Evolutionary conservation across 2,113 vertebrate species (phyloP), one percentile per base, ranked within the genome.

Genomic region (Pelecanoides urinatrix): DNA sequence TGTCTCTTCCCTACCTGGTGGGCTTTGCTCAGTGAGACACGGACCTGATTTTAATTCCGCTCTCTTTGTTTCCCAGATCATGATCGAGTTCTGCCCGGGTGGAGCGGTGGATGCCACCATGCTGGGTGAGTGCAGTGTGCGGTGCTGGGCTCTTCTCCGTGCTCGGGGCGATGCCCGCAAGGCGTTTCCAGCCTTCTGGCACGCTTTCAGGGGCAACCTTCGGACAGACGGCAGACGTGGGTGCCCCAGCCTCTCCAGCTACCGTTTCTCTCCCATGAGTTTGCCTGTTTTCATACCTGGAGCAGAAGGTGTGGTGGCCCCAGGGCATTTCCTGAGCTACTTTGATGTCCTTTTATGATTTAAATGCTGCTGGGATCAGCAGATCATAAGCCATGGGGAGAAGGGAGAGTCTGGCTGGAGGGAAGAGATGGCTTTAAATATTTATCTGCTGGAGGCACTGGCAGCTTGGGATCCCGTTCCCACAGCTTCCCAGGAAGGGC

Each of bases 11-110:
- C 4, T 52, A 16, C 11, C 13, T 0, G 0, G 13, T 71, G 56
- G 62, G 27, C 42, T 67, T 36, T 34, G 5, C 34, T 47, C 20
- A 2, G 23, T 8, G 65, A n/a, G 42, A 7, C 2, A 3, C 2
- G 5, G 79, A 55, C 23, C 55, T 66, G 90, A 16, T 21, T 36
- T 70, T 77, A 36, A 62, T 29, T 82, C 36, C 71, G 90, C 58
- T 92, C 73, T 74, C 49, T 94, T 89, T 98, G 55, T 93, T 94
- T 87, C n/a, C 85, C 73, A 99, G 99, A 99, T 99, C 96, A 99
- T 99, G 99, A 99, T 99, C 14, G 99, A 99, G 97, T 99, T 99
- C 98, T 99, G 99, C 61, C 98, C 99, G 1, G 99, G 94, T 1
- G 92, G 94, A 49, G 96, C 92, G 0, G 94, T 95, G 94, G 96